Base-by-base conservation (phyloP, 2,113 vertebrate genomes). In the Epinephelus moara region DNA sequence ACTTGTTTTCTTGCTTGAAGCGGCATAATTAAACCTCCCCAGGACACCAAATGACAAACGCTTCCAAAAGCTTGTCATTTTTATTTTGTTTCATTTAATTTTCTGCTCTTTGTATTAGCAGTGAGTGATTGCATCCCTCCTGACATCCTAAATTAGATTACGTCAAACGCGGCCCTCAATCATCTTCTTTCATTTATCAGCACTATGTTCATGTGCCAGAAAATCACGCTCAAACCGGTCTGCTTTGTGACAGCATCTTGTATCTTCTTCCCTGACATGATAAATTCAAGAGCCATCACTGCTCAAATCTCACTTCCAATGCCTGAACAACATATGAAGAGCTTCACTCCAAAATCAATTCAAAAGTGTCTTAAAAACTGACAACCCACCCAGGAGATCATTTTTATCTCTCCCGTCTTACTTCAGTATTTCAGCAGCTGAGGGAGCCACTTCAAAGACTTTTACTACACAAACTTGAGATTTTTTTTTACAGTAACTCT, bases 61-160 rank as follows among this genome's bases (percentile, higher is more conserved):
- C 72, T 66, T 70, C 63, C 80, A 72, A 75, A 73, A 80, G 73
- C 49, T n/a, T 78, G 73, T 73, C 30, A 45, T 52, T 75, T 67
- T 42, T 60, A 27, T 42, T 81, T 81, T 72, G 18, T 69, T 88
- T 84, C n/a, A 52, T 67, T 60, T 47, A 9, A 64, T 88, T 60
- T 68, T 60, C 67, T 19, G 8, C 70, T 14, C 18, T 56, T 61
- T 68, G 33, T 63, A 25, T 82, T 40, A 72, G 11, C 47, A 4
- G 27, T 60, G 75, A 70, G 52, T 66, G 25, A 76, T 12, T 79
- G 27, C 52, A 68, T 71, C 62, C 6, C 30, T 80, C 49, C 74
- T 75, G 82, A 81, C 67, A 81, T 55, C 47, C 45, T 8, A 3
- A 81, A 81, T 81, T 68, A 63, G 53, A 90, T 82, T 30, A 62